These are phyloP conservation scores for Lophotis ruficrista DNA, from an alignment of 2,113 vertebrate species.

Conservation along the genomic window DNA sequence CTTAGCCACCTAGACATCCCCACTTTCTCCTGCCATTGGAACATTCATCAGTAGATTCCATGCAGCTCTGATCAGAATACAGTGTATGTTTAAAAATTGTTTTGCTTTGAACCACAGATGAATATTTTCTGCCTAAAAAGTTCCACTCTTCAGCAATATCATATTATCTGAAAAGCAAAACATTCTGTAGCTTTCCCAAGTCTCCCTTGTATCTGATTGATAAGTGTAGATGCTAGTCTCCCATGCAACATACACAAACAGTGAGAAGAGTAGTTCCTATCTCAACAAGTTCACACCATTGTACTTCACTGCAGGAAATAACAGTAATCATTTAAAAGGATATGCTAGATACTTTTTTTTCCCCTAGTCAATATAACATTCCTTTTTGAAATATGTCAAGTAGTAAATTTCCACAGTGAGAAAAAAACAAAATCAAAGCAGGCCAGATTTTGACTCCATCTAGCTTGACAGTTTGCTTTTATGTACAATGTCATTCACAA, in stretches of 20 bases:
- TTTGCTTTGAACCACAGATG: neutral
- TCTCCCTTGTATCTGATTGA: neutral
- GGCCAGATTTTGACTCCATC: slow-evolving; percentile 8
- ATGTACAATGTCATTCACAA: neutral
- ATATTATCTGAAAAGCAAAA: neutral
- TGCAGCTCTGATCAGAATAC: neutral
- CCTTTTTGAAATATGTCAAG: neutral
- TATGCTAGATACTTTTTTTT: neutral
- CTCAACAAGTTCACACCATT: neutral
- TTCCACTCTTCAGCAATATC: neutral
- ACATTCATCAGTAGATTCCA: neutral
- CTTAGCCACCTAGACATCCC: neutral
- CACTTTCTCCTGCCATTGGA: neutral
- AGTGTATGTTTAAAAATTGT: neutral
- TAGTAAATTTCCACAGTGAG: neutral
- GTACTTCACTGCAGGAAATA: neutral
- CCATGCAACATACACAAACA: neutral
- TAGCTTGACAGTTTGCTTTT: slow-evolving; percentile 6
- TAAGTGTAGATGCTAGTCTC: rapidly evolving
- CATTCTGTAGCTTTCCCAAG: neutral
- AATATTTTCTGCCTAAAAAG: neutral
- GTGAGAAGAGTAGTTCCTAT: neutral
- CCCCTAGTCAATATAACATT: neutral
- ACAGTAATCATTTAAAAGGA: neutral
- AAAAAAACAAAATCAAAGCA: slow-evolving; percentile 6